Evolutionary conservation across 2,888 invertebrate species (phyloP).

Genomic region (Cryptocephalus moraei): DNA sequence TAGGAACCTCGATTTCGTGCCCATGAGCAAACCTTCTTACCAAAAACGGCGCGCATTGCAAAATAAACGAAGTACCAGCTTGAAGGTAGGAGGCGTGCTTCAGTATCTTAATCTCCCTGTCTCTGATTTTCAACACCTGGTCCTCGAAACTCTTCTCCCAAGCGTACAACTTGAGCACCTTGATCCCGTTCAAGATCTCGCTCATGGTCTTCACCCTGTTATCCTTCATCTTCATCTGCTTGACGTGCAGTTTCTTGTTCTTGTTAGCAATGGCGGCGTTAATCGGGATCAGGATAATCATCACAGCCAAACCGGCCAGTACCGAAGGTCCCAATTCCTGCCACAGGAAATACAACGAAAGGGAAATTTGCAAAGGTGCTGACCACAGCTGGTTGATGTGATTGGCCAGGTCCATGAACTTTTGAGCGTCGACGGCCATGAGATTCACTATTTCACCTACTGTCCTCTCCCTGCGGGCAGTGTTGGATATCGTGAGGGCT

Average conservation of each 20-base stretch:
- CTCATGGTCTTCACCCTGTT: conserved; percentile 47
- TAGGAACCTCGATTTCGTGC: too few species aligned
- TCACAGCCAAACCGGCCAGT: conserved; percentile 45
- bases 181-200: conserved; percentile 47
- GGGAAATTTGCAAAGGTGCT: conserved; percentile 43
- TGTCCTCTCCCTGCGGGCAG: conserved; percentile 35
- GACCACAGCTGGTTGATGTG: conserved; percentile 42
- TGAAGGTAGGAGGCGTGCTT: conserved; percentile 45
- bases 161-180: conserved; percentile 50
- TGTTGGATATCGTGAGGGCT: conserved; percentile 34
- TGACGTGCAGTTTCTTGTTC: conserved; percentile 38
- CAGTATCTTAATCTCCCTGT: conserved; percentile 46
- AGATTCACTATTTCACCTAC: conserved; percentile 43
- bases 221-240: conserved; percentile 46
- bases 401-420: conserved; percentile 37
- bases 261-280: conserved; percentile 37
- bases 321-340: conserved; percentile 45
- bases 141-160: conserved; percentile 51
- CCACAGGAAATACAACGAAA: conserved; percentile 44
- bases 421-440: conserved; percentile 39
- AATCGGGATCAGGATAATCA: conserved; percentile 45
- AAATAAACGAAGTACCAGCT: conserved; percentile 48
- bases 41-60: conserved; percentile 52
- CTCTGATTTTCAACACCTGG: conserved; percentile 45
- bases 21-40: conserved; percentile 42